phyloP scores from a whole-genome alignment of 2,888 invertebrate genomes.

The Lochmaea capreae region DNA sequence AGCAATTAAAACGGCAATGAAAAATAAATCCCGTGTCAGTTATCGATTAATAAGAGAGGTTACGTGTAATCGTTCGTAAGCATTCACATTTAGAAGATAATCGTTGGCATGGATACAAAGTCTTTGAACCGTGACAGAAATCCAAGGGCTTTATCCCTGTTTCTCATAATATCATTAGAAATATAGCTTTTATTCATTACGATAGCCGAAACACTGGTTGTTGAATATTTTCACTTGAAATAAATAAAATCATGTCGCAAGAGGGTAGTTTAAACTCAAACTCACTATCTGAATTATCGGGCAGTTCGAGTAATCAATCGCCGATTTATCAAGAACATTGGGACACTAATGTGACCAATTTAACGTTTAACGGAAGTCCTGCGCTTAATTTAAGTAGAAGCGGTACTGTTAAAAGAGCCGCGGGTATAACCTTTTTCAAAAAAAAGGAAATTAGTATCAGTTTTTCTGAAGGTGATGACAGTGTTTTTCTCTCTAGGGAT shows the following conservation, averaged over 20 bases:
- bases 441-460: slow-evolving; percentile 38
- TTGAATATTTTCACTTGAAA: background rate
- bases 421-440: slow-evolving; percentile 50
- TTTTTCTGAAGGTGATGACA: slow-evolving; percentile 34
- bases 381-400: slow-evolving; percentile 58
- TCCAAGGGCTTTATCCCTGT: slow-evolving; percentile 19
- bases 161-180: slow-evolving; percentile 21
- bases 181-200: slow-evolving; percentile 10
- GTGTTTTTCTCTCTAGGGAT: slow-evolving; percentile 29
- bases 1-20: background rate
- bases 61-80: slow-evolving; percentile 55
- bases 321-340: slow-evolving; percentile 56
- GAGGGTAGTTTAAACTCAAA: slow-evolving; percentile 43
- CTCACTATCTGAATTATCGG: slow-evolving; percentile 60
- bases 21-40: slow-evolving; percentile 4
- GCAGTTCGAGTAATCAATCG: slow-evolving; percentile 56
- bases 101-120: slow-evolving; percentile 61
- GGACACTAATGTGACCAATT: slow-evolving; percentile 50
- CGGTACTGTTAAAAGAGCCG: slow-evolving; percentile 61
- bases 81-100: slow-evolving; percentile 54
- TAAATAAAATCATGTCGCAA: slow-evolving; percentile 30
- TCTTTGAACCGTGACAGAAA: slow-evolving; percentile 50
- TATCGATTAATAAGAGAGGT: slow-evolving; percentile 52
- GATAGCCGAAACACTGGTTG: slow-evolving; percentile 5
- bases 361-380: slow-evolving; percentile 57